phyloP scores from a whole-genome alignment of 92 coral and sea anemone genomes.

The Epizoanthus rinbou region DNA sequence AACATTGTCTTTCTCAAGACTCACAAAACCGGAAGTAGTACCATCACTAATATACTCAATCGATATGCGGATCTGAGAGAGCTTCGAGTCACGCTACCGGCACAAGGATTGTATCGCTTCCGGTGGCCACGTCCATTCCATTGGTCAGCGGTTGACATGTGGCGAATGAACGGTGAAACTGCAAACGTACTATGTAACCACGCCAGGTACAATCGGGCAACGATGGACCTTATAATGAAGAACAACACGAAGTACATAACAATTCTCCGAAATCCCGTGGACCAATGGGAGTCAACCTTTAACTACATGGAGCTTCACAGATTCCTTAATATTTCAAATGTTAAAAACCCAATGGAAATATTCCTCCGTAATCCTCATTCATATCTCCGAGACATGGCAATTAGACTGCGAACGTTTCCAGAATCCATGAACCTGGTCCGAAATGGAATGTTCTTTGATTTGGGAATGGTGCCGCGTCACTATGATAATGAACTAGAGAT shows the following conservation, averaged over 20 bases:
- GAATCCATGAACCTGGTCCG: conserved; percentile 78
- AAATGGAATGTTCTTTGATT: conserved; percentile 94
- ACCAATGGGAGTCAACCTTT: conserved; percentile 93
- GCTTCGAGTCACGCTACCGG: conserved; percentile 80
- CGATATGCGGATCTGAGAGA: conserved; percentile 94
- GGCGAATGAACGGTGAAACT: conserved; percentile 80
- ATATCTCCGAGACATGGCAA: conserved; percentile 57
- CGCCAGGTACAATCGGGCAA: conserved; percentile 80
- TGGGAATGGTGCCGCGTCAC: conserved; percentile 69
- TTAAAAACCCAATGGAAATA: conserved; percentile 68
- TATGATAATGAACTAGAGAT: conserved; percentile 66
- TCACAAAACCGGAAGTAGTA: conserved; percentile 97
- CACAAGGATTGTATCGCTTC: conserved; percentile 67
- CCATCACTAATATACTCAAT: conserved; percentile 91
- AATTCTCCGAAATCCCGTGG: conserved; percentile 84
- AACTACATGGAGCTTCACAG: conserved; percentile 86
- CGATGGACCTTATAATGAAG: conserved; percentile 86
- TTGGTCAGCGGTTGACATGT: conserved; percentile 88
- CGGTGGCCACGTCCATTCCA: conserved; percentile 91
- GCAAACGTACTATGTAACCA: conserved; percentile 91
- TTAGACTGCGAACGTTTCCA: conserved; percentile 54
- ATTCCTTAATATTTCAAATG: conserved; percentile 53
- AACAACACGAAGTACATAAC: conserved; percentile 80
- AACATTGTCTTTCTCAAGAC: conserved; percentile 89
- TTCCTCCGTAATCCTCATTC: conserved; percentile 74